Percentiles rank a stretch among this genome's conserved stretches.
These are phyloP conservation scores for Drosophila orosa DNA, from an alignment of 1,140 invertebrate genomes.

Conservation along the genomic window DNA sequence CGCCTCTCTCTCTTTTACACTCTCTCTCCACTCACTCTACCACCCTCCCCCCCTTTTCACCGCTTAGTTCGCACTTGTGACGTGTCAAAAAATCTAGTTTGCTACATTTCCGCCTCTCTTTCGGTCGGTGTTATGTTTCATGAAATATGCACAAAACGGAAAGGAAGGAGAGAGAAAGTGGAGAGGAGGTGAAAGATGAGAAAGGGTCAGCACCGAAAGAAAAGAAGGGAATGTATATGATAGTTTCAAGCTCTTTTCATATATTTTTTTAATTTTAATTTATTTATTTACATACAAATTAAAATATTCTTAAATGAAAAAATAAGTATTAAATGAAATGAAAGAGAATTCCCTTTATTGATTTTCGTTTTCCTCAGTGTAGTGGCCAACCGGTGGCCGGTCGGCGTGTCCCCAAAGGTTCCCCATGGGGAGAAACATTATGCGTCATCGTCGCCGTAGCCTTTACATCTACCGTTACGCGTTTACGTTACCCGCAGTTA, in stretches of 20 bases:
- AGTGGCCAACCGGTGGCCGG: conserved; percentile 49
- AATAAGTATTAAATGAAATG: too few relatives aligned
- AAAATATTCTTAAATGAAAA: background rate
- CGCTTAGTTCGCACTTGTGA: conserved; percentile 50
- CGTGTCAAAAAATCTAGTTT: conserved; percentile 72
- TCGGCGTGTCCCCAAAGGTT: conserved; percentile 55
- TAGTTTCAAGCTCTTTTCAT: too few relatives aligned
- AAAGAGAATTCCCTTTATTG: background rate
- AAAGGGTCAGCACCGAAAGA: conserved; percentile 7
- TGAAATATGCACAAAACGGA: conserved; percentile 56
- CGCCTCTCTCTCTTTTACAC: conserved; percentile 2
- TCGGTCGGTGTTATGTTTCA: conserved; percentile 66
- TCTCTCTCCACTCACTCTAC: background rate
- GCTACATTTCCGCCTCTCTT: conserved; percentile 35
- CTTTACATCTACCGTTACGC: conserved; percentile 23
- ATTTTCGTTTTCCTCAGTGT: background rate
- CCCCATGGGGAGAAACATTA: conserved; percentile 38
- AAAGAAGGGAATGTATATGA: background rate
- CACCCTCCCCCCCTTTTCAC: background rate
- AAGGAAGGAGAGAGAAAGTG: background rate
- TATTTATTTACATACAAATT: background rate
- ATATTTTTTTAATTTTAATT: background rate
- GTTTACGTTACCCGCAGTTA: conserved; percentile 21
- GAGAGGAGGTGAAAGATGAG: background rate
- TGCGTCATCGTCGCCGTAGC: conserved; percentile 46